A percentile compares a stretch with the other conserved stretches of the same genome.
Conservation (phyloP, 2,888 invertebrate genomes). For the Micoletzkya japonica region DNA sequence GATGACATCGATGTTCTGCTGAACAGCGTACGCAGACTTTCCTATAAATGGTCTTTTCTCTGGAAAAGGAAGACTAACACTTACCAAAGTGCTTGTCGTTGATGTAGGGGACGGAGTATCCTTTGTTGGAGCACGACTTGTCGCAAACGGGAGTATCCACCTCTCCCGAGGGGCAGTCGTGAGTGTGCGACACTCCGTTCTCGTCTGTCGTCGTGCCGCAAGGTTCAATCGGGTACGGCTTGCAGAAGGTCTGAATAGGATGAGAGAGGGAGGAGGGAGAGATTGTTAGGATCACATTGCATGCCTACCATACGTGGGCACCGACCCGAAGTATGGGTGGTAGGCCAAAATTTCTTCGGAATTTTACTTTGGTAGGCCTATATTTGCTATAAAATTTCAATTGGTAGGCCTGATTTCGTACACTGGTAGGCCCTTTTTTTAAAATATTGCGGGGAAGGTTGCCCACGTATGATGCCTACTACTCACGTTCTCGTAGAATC, state of each 20-base stretch:
- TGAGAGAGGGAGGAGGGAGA: too few species aligned
- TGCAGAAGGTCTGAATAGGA: too few species aligned
- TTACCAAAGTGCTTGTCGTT: conserved; percentile 9
- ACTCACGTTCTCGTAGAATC: conserved; percentile 51
- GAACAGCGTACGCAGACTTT: conserved; percentile 52
- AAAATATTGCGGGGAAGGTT: too few species aligned
- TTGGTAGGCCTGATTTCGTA: too few species aligned
- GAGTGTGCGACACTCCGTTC: conserved; percentile 68
- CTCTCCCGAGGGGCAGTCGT: background rate
- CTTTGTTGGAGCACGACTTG: background rate
- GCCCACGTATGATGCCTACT: too few species aligned
- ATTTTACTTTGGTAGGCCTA: too few species aligned
- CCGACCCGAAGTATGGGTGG: too few species aligned
- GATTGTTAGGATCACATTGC: too few species aligned
- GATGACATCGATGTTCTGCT: conserved; percentile 48
- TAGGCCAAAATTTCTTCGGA: too few species aligned
- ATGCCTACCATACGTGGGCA: too few species aligned
- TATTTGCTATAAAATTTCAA: too few species aligned
- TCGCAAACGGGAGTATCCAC: background rate
- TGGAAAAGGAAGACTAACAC: background rate
- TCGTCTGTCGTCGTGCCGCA: conserved; percentile 84
- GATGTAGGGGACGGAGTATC: background rate
- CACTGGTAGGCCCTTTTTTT: too few species aligned
- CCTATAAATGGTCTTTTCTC: conserved; percentile 35
- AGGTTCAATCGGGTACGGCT: conserved; percentile 79